Evolutionary conservation across 1,140 invertebrate genomes (phyloP).

Genomic region (Diorhabda elongata): DNA sequence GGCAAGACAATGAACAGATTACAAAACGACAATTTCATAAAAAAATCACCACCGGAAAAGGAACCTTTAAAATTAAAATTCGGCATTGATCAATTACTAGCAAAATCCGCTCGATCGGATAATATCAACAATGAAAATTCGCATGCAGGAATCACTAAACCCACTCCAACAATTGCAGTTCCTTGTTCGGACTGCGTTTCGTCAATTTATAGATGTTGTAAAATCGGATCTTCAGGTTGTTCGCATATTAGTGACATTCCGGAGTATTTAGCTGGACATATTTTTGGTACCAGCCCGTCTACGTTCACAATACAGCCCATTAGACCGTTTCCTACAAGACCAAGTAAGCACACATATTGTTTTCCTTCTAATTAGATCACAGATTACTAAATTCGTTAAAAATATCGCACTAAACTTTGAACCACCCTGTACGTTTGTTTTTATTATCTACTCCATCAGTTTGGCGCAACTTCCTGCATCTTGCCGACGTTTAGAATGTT

Average conservation of each 20-base stretch:
- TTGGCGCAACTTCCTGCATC: too few species aligned
- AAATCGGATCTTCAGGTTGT: constrained; percentile 32
- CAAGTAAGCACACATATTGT: constrained; percentile 31
- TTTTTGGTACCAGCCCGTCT: constrained; percentile 20
- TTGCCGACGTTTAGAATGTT: too few species aligned
- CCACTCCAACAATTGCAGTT: constrained; percentile 33
- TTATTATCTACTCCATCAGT: too few species aligned
- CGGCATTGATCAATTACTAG: constrained; percentile 46
- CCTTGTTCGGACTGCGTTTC: constrained; percentile 50
- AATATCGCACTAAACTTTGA: too few species aligned
- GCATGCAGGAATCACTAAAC: constrained; percentile 20
- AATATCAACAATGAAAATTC: constrained; percentile 16
- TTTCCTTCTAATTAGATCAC: too few species aligned
- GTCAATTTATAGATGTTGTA: constrained; percentile 47
- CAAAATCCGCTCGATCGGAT: constrained; percentile 9
- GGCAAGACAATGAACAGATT: constrained; percentile 10
- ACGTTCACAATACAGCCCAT: constrained; percentile 42
- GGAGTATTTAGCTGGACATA: constrained; percentile 27
- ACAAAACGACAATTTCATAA: constrained; percentile 5
- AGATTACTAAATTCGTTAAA: too few species aligned
- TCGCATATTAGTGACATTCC: constrained; percentile 23
- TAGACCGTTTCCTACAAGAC: constrained; percentile 44
- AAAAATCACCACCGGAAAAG: constrained; percentile 20
- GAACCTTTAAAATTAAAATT: constrained; percentile 45
- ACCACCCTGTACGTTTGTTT: too few species aligned